phyloP scores from a whole-genome alignment of 2,888 invertebrate species.

The Acrobasis suavella region DNA sequence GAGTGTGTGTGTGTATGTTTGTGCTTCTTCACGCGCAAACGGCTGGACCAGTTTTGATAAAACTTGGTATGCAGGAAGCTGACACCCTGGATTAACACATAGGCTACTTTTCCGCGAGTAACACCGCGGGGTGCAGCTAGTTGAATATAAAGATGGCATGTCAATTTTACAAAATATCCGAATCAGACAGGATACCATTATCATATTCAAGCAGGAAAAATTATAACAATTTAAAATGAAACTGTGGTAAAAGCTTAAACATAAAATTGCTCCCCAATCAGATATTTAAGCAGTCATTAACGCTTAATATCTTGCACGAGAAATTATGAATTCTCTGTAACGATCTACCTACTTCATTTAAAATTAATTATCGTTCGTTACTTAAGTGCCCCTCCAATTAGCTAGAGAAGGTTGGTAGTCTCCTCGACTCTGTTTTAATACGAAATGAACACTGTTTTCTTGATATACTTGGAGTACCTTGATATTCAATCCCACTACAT shows the following conservation, averaged over 20 bases:
- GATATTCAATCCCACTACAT: neutral
- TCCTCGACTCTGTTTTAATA: slow-evolving; percentile 18
- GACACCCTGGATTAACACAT: no score
- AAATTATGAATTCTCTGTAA: slow-evolving; percentile 23
- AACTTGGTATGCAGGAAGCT: no score
- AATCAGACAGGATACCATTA: no score
- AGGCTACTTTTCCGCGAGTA: no score
- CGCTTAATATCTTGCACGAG: slow-evolving; percentile 20
- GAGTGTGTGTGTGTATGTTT: no score
- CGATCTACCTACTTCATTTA: slow-evolving; percentile 23
- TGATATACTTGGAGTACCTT: slow-evolving; percentile 5
- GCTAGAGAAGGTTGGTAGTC: slow-evolving; percentile 20
- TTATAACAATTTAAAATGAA: no score
- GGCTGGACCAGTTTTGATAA: no score
- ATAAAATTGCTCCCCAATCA: slow-evolving; percentile 7
- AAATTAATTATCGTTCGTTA: slow-evolving; percentile 23
- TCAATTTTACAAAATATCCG: no score
- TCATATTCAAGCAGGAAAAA: no score
- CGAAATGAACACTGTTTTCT: slow-evolving; percentile 21
- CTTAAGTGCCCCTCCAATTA: slow-evolving; percentile 25
- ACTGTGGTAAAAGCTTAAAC: slow-evolving; percentile 17
- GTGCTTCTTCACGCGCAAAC: no score
- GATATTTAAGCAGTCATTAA: slow-evolving; percentile 16
- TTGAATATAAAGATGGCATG: no score
- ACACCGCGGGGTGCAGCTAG: no score